Conservation (phyloP, 2,797 vertebrate species). For the Acrossocheilus wenchowensis region DNA sequence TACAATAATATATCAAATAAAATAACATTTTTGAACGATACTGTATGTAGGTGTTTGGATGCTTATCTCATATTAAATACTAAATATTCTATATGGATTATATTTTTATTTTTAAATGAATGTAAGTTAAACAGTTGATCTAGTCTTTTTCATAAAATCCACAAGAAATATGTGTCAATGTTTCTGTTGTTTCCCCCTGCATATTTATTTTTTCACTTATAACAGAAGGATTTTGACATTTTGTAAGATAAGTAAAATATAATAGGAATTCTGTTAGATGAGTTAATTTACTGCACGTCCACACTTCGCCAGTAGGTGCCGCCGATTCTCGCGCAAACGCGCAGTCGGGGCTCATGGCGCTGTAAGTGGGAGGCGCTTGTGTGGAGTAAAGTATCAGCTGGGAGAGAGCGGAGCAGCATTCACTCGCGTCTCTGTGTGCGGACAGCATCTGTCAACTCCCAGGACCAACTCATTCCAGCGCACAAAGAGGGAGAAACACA, state of each 20-base stretch:
- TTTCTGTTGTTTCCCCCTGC: not conserved
- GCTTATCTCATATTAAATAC: not conserved
- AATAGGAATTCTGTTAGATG: not conserved
- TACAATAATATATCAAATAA: no score
- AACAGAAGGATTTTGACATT: no score
- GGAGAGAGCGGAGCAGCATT: slow-evolving; percentile 70
- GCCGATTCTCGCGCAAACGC: slow-evolving; percentile 66
- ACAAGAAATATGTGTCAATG: not conserved
- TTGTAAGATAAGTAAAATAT: no score
- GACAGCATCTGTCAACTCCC: slow-evolving; percentile 65
- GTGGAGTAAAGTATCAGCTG: slow-evolving; percentile 81
- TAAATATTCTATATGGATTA: not conserved
- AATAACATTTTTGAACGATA: not conserved
- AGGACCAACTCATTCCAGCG: slow-evolving; percentile 52
- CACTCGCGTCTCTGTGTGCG: slow-evolving; percentile 68
- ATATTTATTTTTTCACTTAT: not conserved
- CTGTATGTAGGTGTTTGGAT: not conserved
- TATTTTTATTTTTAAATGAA: not conserved
- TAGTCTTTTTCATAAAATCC: not conserved
- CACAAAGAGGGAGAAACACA: slow-evolving; percentile 60
- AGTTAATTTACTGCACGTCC: slow-evolving; percentile 52
- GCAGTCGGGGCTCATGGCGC: slow-evolving; percentile 55
- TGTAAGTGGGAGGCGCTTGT: slow-evolving; percentile 79
- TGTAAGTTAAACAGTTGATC: not conserved
- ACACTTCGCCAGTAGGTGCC: slow-evolving; percentile 63